Percentiles rank a stretch among this genome's conserved stretches.
These are phyloP conservation scores for Speoplatyrhinus poulsoni DNA, from an alignment of 2,113 vertebrate species.

Conservation along the genomic window DNA sequence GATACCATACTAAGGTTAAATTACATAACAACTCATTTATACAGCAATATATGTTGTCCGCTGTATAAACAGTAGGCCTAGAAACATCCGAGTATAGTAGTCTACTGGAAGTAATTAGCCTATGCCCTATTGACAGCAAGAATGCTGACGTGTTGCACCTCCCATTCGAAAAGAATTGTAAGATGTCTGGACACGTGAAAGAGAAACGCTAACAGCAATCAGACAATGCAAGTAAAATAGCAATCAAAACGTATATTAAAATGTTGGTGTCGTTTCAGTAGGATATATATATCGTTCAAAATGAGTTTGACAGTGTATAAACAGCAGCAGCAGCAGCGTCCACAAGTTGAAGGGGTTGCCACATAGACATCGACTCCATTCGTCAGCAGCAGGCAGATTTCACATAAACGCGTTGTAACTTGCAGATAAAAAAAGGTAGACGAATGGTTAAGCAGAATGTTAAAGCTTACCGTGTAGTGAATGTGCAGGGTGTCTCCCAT, in stretches of 20 bases:
- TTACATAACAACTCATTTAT: too few species aligned
- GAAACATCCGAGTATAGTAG: not conserved
- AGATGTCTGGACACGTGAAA: conserved; percentile 14
- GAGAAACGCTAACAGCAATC: not conserved
- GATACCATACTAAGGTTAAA: too few species aligned
- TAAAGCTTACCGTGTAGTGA: conserved; percentile 88
- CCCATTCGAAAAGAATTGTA: conserved; percentile 35
- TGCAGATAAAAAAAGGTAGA: not conserved
- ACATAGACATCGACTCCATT: conserved; percentile 56
- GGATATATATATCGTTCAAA: too few species aligned
- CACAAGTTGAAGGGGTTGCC: conserved; percentile 36
- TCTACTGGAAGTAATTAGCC: not conserved
- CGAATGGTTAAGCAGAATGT: not conserved
- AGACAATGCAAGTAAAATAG: not conserved
- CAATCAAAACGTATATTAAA: not conserved
- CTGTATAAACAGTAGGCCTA: not conserved
- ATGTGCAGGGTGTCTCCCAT: conserved; percentile 89
- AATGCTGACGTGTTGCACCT: conserved; percentile 89
- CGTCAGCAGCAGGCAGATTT: conserved; percentile 23
- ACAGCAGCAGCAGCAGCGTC: conserved; percentile 11
- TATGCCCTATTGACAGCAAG: conserved; percentile 10
- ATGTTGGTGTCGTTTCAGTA: not conserved
- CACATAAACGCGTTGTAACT: not conserved
- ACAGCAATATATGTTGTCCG: too few species aligned
- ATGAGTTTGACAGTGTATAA: not conserved